Base-by-base conservation (phyloP, 2,113 vertebrate genomes). In the Gopherus flavomarginatus region DNA sequence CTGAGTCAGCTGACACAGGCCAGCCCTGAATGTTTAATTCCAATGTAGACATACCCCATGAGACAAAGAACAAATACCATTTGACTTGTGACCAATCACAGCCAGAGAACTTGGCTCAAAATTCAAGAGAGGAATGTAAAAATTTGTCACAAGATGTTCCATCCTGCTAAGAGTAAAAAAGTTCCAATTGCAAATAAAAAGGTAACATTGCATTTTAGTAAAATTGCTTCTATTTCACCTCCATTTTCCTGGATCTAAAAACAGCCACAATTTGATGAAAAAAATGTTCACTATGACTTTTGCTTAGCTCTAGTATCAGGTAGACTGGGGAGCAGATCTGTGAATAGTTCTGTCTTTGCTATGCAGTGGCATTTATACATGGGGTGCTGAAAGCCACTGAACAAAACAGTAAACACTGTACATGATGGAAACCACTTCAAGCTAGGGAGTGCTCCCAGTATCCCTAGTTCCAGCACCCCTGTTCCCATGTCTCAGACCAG, bases 51-150 rank as follows among this genome's bases (percentile, higher is more conserved):
- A 62, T 62, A 62, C 29, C 22, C 59, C 59, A 62, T 31, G 87
- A 87, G 69, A 75, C 59, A 93, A 90, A 93, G 89, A 90, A 65
- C n/a, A 92, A 93, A 92, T 4, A 62, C 53, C 92, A 65, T 62
- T 90, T 91, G 94, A 95, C 90, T 89, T 6, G 4, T 44, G 92
- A 79, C 96, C 92, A 93, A 31, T 92, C 82, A 81, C 91, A 90
- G 85, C 93, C 79, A 75, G 89, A 89, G 90, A 91, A 85, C 90
- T 86, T 44, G 62, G 87, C 95, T 93, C 92, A 94, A 95, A 95
- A 94, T 54, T 96, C 93, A 92, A 94, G 93, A 96, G 87, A 94
- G 90, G 81, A 96, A 94, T 92, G 89, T 92, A 92, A 89, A 93
- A 54, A 81, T 92, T 94, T 96, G 86, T 86, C 85, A 89, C 80